These are phyloP conservation scores for Folsomia candida DNA, from an alignment of 2,888 invertebrate genomes.

Conservation along the genomic window DNA sequence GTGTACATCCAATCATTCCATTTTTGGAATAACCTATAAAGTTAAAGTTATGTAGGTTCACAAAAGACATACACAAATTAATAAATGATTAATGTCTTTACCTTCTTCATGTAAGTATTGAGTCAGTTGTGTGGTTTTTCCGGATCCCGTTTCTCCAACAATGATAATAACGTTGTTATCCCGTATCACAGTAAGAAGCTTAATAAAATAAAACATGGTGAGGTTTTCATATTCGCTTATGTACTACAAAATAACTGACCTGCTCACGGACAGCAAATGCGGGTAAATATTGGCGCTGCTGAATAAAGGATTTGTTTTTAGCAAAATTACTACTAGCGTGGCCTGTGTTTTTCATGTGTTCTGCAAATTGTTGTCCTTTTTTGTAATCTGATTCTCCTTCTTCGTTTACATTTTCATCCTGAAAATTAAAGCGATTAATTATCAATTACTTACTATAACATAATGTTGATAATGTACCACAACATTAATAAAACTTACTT, in stretches of 20 bases:
- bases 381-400: conserved; percentile 81
- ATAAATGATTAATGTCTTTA: conserved; percentile 11
- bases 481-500: conserved; percentile 48
- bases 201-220: conserved; percentile 49
- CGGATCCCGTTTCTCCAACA: conserved; percentile 91
- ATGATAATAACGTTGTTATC: conserved; percentile 94
- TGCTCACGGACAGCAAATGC: conserved; percentile 94
- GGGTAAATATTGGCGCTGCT: conserved; percentile 88
- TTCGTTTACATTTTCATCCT: conserved; percentile 60
- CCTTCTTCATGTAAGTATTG: conserved; percentile 98
- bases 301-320: conserved; percentile 73
- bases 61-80: background rate
- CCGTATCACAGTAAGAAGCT: conserved; percentile 80
- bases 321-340: conserved; percentile 80
- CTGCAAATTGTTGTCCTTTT: conserved; percentile 93
- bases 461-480: background rate
- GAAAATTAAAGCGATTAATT: conserved; percentile 17
- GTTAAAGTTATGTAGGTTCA: background rate
- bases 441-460: background rate
- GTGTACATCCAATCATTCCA: conserved; percentile 97
- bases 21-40: conserved; percentile 67
- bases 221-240: conserved; percentile 28
- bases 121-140: conserved; percentile 96
- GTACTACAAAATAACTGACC: conserved; percentile 52
- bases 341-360: conserved; percentile 74